These are phyloP conservation scores for Psilopogon haemacephalus DNA, from an alignment of 2,113 vertebrate genomes.

Conservation along the genomic window DNA sequence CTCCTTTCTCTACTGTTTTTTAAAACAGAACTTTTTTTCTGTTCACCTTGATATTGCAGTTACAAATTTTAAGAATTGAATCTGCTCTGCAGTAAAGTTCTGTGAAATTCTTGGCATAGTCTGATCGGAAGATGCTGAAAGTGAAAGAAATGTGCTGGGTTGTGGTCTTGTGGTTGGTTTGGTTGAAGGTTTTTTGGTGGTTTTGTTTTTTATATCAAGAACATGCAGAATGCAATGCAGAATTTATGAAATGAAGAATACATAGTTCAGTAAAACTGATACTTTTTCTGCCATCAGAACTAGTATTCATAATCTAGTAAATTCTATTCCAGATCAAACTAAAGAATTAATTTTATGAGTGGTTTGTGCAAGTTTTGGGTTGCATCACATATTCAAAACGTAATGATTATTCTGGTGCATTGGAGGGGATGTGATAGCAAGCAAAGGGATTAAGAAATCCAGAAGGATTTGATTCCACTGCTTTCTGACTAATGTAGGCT, in stretches of 20 bases:
- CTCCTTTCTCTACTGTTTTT: background rate
- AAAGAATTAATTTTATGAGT: background rate
- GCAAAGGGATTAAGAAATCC: background rate
- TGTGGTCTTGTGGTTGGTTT: background rate
- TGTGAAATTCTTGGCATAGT: background rate
- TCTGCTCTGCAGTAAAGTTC: background rate
- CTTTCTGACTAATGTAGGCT: background rate
- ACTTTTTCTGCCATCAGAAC: background rate
- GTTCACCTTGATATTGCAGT: background rate
- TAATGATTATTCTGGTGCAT: background rate
- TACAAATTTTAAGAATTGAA: background rate
- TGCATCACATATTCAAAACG: background rate
- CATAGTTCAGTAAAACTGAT: background rate
- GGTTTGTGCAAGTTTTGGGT: background rate
- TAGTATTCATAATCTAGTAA: background rate
- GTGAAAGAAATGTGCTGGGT: background rate
- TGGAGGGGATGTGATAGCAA: background rate
- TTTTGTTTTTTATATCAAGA: background rate
- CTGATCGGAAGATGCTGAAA: background rate
- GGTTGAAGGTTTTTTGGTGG: background rate
- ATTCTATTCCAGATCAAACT: background rate
- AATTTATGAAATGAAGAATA: background rate
- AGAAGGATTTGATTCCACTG: background rate
- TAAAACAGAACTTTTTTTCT: background rate
- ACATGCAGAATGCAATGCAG: background rate